Evolutionary conservation across 2,113 vertebrate genomes (phyloP).

Genomic region (Muntiacus muntjak): DNA sequence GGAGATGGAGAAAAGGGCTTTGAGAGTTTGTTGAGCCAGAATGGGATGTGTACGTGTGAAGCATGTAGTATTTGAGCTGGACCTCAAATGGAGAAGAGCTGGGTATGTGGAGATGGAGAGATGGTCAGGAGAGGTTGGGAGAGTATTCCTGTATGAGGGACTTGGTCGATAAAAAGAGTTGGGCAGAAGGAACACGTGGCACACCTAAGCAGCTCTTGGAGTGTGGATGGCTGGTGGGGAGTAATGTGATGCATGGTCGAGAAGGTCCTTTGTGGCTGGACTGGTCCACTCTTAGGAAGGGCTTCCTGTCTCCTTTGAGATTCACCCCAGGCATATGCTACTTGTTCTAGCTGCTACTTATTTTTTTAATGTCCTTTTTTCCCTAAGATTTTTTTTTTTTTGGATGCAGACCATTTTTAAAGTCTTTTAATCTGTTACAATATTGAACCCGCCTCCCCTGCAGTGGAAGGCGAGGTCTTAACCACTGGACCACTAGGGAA

Average conservation of each 20-base stretch:
- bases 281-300: not conserved
- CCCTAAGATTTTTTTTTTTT: not conserved
- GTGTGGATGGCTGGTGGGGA: not conserved
- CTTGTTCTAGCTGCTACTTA: not conserved
- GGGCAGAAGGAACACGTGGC: not conserved
- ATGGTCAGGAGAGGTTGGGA: not conserved
- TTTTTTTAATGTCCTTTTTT: not conserved
- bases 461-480: not conserved
- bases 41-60: not conserved
- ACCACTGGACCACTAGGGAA: not conserved
- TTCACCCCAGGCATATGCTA: not conserved
- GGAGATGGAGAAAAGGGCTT: not conserved
- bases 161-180: not conserved
- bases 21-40: not conserved
- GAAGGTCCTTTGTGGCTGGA: not conserved
- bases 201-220: not conserved
- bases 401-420: not conserved
- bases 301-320: not conserved
- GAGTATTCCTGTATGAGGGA: not conserved
- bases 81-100: not conserved
- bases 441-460: not conserved
- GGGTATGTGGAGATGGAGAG: not conserved
- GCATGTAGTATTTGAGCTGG: not conserved
- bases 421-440: not conserved
- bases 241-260: not conserved